Conservation (phyloP, 2,888 invertebrate species). For the Cheilosia grossa region DNA sequence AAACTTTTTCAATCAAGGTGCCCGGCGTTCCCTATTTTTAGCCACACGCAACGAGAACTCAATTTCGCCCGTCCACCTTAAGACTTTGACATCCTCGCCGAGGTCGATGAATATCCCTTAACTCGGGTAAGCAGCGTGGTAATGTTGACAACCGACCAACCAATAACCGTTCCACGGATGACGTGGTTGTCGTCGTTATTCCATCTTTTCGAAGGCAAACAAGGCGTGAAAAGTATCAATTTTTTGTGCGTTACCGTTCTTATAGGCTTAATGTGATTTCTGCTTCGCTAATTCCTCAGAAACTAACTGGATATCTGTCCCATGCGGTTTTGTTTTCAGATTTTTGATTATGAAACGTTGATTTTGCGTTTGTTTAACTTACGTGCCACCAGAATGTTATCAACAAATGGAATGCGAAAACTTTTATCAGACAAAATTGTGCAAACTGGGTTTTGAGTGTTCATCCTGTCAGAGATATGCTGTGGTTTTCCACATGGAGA, state of each 20-base stretch:
- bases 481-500: not conserved
- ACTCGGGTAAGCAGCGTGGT: not conserved
- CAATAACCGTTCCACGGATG: constrained; percentile 46
- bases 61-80: not conserved
- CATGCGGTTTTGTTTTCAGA: not conserved
- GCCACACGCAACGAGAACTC: constrained; percentile 2
- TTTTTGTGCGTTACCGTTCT: not conserved
- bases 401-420: constrained; percentile 30
- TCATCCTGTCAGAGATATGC: not conserved
- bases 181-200: constrained; percentile 11
- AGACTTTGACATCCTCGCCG: not conserved
- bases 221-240: constrained; percentile 14
- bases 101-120: constrained; percentile 1
- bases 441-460: constrained; percentile 40
- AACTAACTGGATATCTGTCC: not conserved
- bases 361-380: constrained; percentile 33
- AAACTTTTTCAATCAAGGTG: constrained; percentile 68
- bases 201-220: not conserved
- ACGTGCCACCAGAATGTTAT: constrained; percentile 7
- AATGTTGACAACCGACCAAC: constrained; percentile 19
- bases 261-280: constrained; percentile 28
- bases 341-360: constrained; percentile 9
- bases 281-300: constrained; percentile 26
- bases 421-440: constrained; percentile 25
- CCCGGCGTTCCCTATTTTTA: constrained; percentile 8